Conservation (phyloP, 1,140 invertebrate genomes). For the Drosophila sechellia region DNA sequence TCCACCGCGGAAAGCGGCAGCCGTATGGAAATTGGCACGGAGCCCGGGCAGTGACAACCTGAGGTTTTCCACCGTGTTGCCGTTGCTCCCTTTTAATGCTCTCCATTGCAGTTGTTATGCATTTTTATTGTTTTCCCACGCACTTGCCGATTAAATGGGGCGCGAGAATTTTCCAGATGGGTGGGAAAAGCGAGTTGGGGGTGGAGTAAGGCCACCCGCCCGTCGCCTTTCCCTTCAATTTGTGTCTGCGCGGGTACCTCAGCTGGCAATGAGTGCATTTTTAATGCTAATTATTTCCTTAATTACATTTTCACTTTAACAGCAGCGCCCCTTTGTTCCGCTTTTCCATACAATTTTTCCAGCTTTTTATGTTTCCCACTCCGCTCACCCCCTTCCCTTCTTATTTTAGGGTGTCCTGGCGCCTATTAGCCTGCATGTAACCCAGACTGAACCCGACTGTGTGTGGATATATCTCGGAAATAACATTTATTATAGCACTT, state of each 20-base stretch:
- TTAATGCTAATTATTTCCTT: conserved; percentile 82
- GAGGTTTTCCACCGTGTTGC: conserved; percentile 39
- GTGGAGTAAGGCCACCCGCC: background rate
- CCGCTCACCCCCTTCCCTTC: background rate
- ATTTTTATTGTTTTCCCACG: conserved; percentile 61
- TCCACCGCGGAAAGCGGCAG: conserved; percentile 9
- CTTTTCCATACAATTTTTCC: background rate
- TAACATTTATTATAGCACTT: conserved; percentile 75
- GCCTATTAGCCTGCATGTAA: conserved; percentile 18
- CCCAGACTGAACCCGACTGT: conserved; percentile 6
- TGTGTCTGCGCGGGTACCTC: conserved; percentile 38
- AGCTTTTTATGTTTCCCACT: background rate
- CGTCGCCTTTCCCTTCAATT: conserved; percentile 15
- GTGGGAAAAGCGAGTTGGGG: background rate
- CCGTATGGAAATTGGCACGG: conserved; percentile 34
- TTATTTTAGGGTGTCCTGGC: conserved; percentile 2
- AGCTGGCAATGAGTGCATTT: conserved; percentile 66
- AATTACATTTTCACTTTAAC: conserved; percentile 72
- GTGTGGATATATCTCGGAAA: conserved; percentile 18
- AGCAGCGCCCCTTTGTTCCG: conserved; percentile 15
- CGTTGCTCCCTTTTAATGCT: conserved; percentile 32
- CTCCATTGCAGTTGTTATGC: conserved; percentile 46
- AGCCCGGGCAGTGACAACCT: conserved; percentile 46
- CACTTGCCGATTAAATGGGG: conserved; percentile 55
- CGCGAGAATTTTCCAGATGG: conserved; percentile 18